Evolutionary conservation across 2,888 invertebrate genomes (phyloP).

Genomic region (Mythimna vitellina): DNA sequence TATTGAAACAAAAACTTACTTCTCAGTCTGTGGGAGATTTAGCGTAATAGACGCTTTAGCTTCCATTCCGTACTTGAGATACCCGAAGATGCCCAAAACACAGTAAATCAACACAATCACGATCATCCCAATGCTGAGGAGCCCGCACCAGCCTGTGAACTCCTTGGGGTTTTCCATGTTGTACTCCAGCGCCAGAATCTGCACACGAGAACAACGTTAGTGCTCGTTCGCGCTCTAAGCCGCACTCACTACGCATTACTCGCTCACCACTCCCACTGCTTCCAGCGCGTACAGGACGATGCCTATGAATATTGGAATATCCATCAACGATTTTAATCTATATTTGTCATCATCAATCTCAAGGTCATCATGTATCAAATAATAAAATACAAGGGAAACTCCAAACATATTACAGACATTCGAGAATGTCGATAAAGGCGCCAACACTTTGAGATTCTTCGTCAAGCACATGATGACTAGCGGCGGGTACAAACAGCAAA

Average conservation of each 20-base stretch:
- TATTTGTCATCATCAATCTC: not conserved
- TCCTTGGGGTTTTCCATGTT: conserved; percentile 96
- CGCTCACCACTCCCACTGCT: conserved; percentile 9
- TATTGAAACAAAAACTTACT: not conserved
- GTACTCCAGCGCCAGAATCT: conserved; percentile 88
- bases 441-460: not conserved
- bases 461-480: not conserved
- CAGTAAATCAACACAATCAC: not conserved
- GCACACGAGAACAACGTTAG: not conserved
- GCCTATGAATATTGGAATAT: conserved; percentile 3
- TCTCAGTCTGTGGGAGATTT: not conserved
- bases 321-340: not conserved
- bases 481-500: conserved; percentile 5
- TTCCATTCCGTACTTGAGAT: not conserved
- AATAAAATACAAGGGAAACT: not conserved
- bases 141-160: conserved; percentile 88
- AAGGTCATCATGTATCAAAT: not conserved
- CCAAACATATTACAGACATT: not conserved
- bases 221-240: not conserved
- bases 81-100: not conserved
- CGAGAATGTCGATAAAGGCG: conserved; percentile 1
- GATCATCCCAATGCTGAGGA: not conserved
- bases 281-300: not conserved
- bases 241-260: not conserved
- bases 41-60: not conserved